Conservation (phyloP, 2,113 vertebrate genomes). For the Haemorhous mexicanus region DNA sequence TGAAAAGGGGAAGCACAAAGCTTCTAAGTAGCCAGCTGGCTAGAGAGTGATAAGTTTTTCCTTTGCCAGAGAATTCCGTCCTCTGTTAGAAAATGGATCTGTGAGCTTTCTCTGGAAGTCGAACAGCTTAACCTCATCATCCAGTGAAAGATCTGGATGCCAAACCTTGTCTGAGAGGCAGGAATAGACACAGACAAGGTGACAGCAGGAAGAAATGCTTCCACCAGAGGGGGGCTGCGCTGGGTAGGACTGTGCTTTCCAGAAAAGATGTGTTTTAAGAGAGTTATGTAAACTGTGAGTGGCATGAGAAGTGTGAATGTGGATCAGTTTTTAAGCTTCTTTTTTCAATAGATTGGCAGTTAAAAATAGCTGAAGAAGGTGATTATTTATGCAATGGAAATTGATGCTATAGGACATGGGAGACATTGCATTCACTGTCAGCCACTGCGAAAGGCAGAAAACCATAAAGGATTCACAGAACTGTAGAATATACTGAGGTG, state of each 20-base stretch:
- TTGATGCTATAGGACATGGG: not conserved
- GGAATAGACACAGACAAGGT: not conserved
- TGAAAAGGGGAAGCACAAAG: not conserved
- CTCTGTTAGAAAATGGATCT: not conserved
- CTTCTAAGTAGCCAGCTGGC: not conserved
- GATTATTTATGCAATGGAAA: not conserved
- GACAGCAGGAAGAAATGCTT: not conserved
- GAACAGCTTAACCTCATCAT: conserved; percentile 15
- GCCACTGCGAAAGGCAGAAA: not conserved
- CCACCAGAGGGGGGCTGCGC: not conserved
- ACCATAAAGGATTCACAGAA: not conserved
- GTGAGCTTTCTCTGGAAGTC: not conserved
- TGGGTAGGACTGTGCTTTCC: not conserved
- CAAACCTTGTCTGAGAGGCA: not conserved
- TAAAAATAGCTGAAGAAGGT: not conserved
- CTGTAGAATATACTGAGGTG: not conserved
- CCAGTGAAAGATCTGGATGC: not conserved
- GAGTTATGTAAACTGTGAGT: not conserved
- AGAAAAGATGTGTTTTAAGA: not conserved
- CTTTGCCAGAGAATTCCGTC: conserved; percentile 12
- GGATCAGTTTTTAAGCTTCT: not conserved
- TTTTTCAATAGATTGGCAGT: not conserved
- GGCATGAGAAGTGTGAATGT: not conserved
- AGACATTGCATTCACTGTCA: not conserved
- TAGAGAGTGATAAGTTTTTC: not conserved